Evolutionary conservation across 2,797 vertebrate genomes (phyloP).

Genomic region (Sebastes aleutianus): DNA sequence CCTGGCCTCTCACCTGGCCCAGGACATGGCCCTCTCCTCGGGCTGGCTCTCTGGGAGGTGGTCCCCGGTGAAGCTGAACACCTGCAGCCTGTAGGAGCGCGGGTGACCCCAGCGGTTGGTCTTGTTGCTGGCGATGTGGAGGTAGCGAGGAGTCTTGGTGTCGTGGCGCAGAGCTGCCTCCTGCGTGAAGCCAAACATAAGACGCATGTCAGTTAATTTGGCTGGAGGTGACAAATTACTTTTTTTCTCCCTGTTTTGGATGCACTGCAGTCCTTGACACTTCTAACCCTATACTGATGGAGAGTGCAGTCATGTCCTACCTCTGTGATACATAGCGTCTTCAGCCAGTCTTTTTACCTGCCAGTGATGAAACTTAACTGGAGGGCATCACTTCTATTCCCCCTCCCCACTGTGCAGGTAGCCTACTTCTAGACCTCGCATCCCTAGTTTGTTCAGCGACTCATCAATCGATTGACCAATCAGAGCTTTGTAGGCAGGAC

Average conservation of each 20-base stretch:
- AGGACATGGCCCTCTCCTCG: slow-evolving; percentile 88
- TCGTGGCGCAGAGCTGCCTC: slow-evolving; percentile 83
- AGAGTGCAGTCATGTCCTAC: too few species aligned
- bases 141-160: slow-evolving; percentile 82
- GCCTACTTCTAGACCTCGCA: too few species aligned
- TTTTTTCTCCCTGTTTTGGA: too few species aligned
- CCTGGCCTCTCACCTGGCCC: slow-evolving; percentile 85
- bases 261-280: background rate
- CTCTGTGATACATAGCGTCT: too few species aligned
- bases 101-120: slow-evolving; percentile 88
- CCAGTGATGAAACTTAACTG: too few species aligned
- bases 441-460: too few species aligned
- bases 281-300: background rate
- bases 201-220: background rate
- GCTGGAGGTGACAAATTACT: background rate
- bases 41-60: slow-evolving; percentile 83
- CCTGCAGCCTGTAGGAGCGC: slow-evolving; percentile 90
- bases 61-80: slow-evolving; percentile 84
- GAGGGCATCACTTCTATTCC: too few species aligned
- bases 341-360: too few species aligned
- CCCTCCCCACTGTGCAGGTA: too few species aligned
- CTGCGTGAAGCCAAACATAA: slow-evolving; percentile 12
- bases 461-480: too few species aligned
- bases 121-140: slow-evolving; percentile 86
- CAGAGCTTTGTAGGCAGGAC: too few species aligned